Base-by-base conservation (phyloP, 2,113 vertebrate species). In the Pholis gunnellus region DNA sequence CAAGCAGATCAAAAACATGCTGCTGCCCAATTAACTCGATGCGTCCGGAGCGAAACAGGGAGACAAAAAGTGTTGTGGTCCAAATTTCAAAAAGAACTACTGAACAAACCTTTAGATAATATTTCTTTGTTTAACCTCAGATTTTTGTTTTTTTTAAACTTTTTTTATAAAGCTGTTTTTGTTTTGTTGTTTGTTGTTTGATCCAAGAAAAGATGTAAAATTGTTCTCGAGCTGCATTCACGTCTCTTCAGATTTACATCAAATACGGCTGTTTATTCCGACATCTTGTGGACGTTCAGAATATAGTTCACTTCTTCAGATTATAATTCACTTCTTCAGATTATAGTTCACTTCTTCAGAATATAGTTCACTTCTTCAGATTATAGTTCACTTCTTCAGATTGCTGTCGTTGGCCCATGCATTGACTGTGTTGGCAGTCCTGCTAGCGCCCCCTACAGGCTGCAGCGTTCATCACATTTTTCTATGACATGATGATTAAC, bases 1-100 rank as follows among this genome's bases (percentile, higher is more conserved):
- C 95, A 99, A 99, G 96, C 97, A 99, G 93, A 98, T 99, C 89
- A 97, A 96, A 77, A 96, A 95, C 91, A 97, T 99, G 98, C 92
- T 99, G 95, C 98, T 97, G 94, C 54, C 48, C 22, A 90, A 91
- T 44, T 91, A 79, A 83, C 20, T 34, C 22, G 0, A 0, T 0
- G 52, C 78, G 20, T 46, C 54, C 5, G 15, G 64, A 84, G 67
- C 72, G 81, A 78, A 72, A 64, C 87, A n/a, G 20, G 13, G 61
- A 48, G 61, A 20, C 38, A 17, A 14, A 14, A 75, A 67, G 77
- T 72, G 38, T 64, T 78, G 17, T 74, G 86, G 83, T 88, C 79
- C 79, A 44, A 7, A 79, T 78, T 85, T 60, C 79, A 73, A 83
- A 71, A 54, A 70, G 65, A 87, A 87, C 89, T 88, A 87, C 87